Conservation (phyloP, 2,113 vertebrate genomes). For the Strigops habroptila region DNA sequence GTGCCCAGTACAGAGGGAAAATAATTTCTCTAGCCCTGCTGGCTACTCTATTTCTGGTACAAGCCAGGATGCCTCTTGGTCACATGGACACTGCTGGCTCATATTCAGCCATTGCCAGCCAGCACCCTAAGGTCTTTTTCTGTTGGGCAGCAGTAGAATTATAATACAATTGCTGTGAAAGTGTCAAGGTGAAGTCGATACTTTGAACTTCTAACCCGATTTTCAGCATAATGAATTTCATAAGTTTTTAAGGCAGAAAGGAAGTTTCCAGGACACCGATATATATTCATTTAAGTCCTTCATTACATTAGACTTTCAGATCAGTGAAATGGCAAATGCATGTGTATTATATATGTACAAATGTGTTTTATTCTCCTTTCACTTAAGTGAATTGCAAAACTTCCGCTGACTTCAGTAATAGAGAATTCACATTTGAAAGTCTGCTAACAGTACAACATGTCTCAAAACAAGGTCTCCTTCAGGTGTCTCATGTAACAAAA, state of each 20-base stretch:
- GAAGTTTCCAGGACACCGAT: neutral
- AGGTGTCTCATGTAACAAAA: neutral
- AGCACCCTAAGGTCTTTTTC: fast-evolving
- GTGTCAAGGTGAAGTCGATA: neutral
- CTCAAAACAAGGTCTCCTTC: neutral
- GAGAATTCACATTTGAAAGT: neutral
- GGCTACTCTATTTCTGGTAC: neutral
- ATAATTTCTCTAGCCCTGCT: neutral
- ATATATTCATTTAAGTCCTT: neutral
- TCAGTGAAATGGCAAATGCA: neutral
- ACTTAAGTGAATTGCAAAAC: neutral
- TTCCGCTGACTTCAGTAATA: neutral
- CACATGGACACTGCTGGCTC: neutral
- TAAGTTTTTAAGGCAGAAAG: neutral
- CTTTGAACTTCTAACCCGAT: neutral
- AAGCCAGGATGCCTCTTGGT: neutral
- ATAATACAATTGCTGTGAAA: neutral
- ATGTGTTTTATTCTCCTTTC: neutral
- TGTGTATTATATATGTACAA: neutral
- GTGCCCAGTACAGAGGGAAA: fast-evolving
- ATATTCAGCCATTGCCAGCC: neutral
- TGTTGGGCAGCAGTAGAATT: neutral
- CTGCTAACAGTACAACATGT: neutral
- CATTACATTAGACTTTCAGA: conserved; percentile 15
- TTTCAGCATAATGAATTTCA: conserved; percentile 22